phyloP scores from a whole-genome alignment of 2,797 vertebrate genomes.

The Myotis planiceps region DNA sequence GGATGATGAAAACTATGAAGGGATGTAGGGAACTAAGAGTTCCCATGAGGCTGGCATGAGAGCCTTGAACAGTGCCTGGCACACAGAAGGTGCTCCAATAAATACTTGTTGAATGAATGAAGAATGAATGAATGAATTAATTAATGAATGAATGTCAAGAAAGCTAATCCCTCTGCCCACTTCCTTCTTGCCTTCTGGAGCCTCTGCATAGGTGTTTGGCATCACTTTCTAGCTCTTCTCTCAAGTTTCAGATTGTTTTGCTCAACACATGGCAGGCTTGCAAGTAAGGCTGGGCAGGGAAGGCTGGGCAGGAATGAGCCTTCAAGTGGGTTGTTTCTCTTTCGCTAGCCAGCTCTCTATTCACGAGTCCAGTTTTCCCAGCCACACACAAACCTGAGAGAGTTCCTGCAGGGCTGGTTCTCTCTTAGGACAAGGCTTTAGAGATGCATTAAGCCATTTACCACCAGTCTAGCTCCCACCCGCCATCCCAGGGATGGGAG shows the following conservation, averaged over 20 bases:
- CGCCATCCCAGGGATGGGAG: background rate
- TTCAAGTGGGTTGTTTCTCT: background rate
- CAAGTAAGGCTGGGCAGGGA: background rate
- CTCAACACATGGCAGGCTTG: background rate
- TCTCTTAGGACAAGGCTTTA: background rate
- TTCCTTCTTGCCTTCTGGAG: background rate
- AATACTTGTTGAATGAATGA: background rate
- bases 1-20: background rate
- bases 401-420: background rate
- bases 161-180: background rate
- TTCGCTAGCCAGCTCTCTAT: background rate
- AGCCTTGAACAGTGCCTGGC: background rate
- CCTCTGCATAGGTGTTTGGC: background rate
- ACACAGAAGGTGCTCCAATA: background rate
- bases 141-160: constrained; percentile 16
- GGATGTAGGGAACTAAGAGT: background rate
- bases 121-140: background rate
- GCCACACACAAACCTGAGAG: background rate
- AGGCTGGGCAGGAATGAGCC: background rate
- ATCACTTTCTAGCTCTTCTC: constrained; percentile 2
- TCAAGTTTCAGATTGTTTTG: background rate
- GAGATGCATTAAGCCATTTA: background rate
- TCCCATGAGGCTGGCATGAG: background rate
- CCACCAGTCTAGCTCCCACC: background rate
- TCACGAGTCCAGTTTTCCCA: background rate